Evolutionary conservation across 2,113 vertebrate species (phyloP).

Genomic region (Channa maculata): DNA sequence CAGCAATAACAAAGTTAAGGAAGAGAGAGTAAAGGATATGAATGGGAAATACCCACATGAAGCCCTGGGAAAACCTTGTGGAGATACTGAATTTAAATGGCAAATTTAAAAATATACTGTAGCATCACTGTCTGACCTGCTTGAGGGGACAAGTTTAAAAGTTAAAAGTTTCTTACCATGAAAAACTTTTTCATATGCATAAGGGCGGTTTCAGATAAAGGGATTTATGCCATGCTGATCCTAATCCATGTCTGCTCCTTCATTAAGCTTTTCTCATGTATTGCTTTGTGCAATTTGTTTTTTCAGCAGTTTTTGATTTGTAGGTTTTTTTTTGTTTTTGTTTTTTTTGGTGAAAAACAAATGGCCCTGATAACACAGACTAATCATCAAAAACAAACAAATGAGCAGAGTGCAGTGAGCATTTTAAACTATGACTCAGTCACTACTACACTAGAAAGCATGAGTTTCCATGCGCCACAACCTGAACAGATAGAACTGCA

Average conservation of each 20-base stretch:
- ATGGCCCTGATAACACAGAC: not conserved
- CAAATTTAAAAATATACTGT: not conserved
- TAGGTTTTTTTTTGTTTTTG: not conserved
- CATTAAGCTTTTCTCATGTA: not conserved
- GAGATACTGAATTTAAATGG: not conserved
- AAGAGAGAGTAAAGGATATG: no score
- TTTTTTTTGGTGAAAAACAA: not conserved
- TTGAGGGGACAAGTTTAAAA: not conserved
- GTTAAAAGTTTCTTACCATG: not conserved
- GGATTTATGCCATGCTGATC: not conserved
- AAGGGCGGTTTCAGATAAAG: constrained; percentile 11
- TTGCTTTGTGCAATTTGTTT: not conserved
- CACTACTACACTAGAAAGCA: constrained; percentile 56
- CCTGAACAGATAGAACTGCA: constrained; percentile 43
- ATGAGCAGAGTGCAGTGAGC: constrained; percentile 5
- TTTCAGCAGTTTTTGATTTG: not conserved
- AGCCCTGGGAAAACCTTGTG: not conserved
- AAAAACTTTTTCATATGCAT: constrained; percentile 16
- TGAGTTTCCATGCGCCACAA: constrained; percentile 74
- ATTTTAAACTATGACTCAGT: constrained; percentile 59
- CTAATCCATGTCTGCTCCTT: not conserved
- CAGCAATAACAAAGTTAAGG: no score
- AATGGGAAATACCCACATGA: not conserved
- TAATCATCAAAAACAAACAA: constrained; percentile 22
- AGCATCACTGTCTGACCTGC: not conserved